phyloP scores from a whole-genome alignment of 2,888 invertebrate species.

The Eucriotettix oculatus region DNA sequence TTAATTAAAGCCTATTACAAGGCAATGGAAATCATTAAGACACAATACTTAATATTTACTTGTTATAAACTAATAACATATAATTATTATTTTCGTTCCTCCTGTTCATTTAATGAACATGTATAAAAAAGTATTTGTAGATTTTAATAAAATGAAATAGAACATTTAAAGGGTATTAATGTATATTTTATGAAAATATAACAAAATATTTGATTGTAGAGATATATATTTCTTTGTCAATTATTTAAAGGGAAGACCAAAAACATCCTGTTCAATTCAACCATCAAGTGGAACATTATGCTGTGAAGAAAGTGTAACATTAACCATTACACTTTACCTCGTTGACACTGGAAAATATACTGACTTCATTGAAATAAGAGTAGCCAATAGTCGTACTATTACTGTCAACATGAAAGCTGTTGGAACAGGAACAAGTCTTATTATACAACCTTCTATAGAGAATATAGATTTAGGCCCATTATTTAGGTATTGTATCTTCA shows the following conservation, averaged over 20 bases:
- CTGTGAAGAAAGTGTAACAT: slow-evolving; percentile 19
- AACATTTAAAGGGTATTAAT: no score
- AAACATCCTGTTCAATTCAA: neutral
- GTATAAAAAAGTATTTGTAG: no score
- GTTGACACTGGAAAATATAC: slow-evolving; percentile 22
- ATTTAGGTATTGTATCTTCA: slow-evolving; percentile 33
- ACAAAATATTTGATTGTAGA: no score
- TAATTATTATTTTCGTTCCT: no score
- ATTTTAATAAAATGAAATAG: no score
- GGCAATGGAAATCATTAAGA: no score
- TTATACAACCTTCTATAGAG: slow-evolving; percentile 39
- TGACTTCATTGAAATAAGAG: slow-evolving; percentile 21
- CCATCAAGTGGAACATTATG: slow-evolving; percentile 13
- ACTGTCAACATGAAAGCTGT: slow-evolving; percentile 34
- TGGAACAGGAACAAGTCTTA: slow-evolving; percentile 48
- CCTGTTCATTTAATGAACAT: no score
- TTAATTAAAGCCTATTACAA: no score
- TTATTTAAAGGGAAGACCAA: neutral
- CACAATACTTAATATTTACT: no score
- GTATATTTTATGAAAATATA: no score
- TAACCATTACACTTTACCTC: slow-evolving; percentile 23
- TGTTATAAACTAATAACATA: no score
- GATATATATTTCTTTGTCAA: no score
- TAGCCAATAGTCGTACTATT: slow-evolving; percentile 26
- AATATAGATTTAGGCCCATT: slow-evolving; percentile 40